phyloP scores from a whole-genome alignment of 2,888 invertebrate species.

The Criorhina ranunculi region DNA sequence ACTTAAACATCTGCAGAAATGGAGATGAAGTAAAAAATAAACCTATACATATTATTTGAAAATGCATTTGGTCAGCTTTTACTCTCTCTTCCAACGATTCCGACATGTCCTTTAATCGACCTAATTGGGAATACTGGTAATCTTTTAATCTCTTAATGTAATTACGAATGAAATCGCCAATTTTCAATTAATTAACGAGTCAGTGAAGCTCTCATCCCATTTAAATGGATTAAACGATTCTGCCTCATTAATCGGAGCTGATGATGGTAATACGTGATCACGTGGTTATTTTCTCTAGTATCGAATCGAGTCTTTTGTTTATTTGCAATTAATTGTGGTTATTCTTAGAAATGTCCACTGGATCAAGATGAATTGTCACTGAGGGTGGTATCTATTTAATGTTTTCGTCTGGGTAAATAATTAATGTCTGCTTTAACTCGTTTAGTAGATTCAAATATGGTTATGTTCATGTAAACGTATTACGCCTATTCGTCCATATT shows the following conservation, averaged over 20 bases:
- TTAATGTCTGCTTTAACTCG: background rate
- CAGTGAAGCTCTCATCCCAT: constrained; percentile 21
- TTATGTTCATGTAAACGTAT: too few relatives aligned
- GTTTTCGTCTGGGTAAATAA: background rate
- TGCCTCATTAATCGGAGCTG: constrained; percentile 17
- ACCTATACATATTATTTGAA: background rate
- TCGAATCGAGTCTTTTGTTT: background rate
- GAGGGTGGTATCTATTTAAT: background rate
- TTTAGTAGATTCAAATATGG: too few relatives aligned
- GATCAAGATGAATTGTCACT: background rate
- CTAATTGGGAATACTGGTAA: constrained; percentile 22
- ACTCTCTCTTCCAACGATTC: background rate
- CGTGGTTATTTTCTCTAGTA: background rate
- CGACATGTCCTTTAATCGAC: background rate
- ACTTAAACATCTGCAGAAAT: too few relatives aligned
- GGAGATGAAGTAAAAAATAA: too few relatives aligned
- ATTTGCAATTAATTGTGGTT: background rate
- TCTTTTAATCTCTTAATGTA: constrained; percentile 22
- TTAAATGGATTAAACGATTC: constrained; percentile 30
- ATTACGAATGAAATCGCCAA: constrained; percentile 30
- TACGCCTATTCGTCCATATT: too few relatives aligned
- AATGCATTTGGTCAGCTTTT: background rate
- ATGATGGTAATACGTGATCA: background rate
- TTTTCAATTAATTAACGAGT: constrained; percentile 45
- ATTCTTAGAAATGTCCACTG: background rate